Percentiles rank a stretch among this genome's conserved stretches.
phyloP scores from a whole-genome alignment of 2,888 invertebrate species.

The Ormia ochracea region DNA sequence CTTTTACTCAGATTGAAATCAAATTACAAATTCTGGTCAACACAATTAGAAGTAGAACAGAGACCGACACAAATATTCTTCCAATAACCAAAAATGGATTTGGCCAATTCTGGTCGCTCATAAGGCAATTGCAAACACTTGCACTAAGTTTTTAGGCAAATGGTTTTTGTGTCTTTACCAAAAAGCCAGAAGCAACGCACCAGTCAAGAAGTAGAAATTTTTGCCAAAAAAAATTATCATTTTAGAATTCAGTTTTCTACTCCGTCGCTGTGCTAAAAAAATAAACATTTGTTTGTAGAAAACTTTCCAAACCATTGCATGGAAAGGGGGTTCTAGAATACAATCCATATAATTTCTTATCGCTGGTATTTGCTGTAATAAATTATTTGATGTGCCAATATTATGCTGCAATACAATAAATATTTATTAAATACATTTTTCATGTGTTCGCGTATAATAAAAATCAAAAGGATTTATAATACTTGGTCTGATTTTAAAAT shows the following conservation, averaged over 20 bases:
- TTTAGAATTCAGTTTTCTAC: too few species aligned
- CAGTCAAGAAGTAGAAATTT: too few species aligned
- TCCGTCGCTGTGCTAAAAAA: too few species aligned
- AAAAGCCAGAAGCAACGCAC: too few species aligned
- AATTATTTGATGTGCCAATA: neutral
- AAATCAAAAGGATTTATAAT: conserved; percentile 22
- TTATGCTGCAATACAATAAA: conserved; percentile 8
- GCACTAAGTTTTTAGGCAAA: too few species aligned
- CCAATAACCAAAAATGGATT: neutral
- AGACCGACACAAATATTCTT: neutral
- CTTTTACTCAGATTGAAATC: conserved; percentile 19
- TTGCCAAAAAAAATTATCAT: too few species aligned
- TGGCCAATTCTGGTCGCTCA: conserved; percentile 3
- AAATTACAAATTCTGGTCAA: neutral
- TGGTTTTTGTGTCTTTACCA: too few species aligned
- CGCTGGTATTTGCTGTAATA: neutral
- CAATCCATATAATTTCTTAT: too few species aligned
- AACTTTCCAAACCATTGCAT: too few species aligned
- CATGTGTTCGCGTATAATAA: conserved; percentile 4
- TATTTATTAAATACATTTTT: conserved; percentile 20
- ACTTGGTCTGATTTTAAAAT: conserved; percentile 12
- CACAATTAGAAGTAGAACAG: neutral
- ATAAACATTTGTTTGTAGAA: too few species aligned
- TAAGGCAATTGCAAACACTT: too few species aligned
- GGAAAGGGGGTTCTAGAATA: too few species aligned